Conservation (phyloP, 1,140 invertebrate genomes). For the Micrasema longulum region DNA sequence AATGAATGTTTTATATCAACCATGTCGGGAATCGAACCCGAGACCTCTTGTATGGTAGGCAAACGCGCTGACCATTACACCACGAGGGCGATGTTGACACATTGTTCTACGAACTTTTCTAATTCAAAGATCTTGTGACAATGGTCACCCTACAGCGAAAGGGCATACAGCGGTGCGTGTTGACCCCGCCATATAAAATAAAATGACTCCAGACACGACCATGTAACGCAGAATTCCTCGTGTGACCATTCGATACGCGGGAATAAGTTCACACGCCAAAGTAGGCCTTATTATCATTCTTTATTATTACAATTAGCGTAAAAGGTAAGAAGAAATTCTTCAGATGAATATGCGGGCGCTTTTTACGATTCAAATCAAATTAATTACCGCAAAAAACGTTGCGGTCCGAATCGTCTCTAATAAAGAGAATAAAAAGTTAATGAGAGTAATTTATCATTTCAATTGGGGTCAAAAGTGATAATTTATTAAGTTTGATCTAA, state of each 20-base stretch:
- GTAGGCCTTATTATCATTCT: not conserved
- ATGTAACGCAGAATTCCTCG: conserved; percentile 18
- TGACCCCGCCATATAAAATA: conserved; percentile 5
- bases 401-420: not conserved
- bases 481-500: too few relatives aligned
- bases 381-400: conserved; percentile 1
- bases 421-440: not conserved
- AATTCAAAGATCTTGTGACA: too few relatives aligned
- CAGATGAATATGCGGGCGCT: not conserved
- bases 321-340: not conserved
- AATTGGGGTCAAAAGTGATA: not conserved
- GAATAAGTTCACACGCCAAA: conserved; percentile 2
- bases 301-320: conserved; percentile 5
- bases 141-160: not conserved
- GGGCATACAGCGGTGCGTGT: conserved; percentile 6
- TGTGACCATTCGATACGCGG: conserved; percentile 8
- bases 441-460: not conserved
- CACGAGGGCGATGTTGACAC: not conserved
- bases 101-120: not conserved
- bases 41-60: too few relatives aligned
- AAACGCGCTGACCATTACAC: too few relatives aligned
- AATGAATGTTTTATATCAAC: too few relatives aligned
- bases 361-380: not conserved
- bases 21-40: too few relatives aligned
- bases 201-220: conserved; percentile 1